Evolutionary conservation across 2,888 invertebrate genomes (phyloP).

Genomic region (Acanthosepion lycidas): DNA sequence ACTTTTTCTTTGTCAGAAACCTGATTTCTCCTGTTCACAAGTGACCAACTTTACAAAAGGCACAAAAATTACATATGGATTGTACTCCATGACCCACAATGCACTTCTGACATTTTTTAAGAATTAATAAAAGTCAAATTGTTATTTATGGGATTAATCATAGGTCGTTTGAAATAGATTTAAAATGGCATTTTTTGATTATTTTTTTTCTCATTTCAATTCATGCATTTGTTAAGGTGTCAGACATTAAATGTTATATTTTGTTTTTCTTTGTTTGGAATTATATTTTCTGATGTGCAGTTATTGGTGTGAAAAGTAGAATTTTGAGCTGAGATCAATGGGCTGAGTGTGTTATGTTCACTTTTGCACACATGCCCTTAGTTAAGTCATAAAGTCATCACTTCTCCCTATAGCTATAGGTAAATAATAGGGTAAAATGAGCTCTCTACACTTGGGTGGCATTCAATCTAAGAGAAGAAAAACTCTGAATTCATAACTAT

Average conservation of each 20-base stretch:
- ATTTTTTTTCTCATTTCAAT: neutral
- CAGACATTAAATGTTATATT: neutral
- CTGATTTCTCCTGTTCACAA: neutral
- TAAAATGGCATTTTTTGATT: too few species aligned
- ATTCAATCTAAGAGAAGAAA: too few species aligned
- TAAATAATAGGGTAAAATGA: too few species aligned
- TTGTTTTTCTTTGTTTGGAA: neutral
- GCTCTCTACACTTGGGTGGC: too few species aligned
- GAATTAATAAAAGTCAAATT: neutral
- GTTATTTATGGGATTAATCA: neutral
- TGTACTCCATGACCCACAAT: neutral
- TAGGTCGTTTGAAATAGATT: neutral
- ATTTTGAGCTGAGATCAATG: too few species aligned
- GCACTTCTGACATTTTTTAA: neutral
- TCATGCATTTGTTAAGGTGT: neutral
- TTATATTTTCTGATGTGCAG: too few species aligned
- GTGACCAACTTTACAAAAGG: neutral
- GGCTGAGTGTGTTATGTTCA: too few species aligned
- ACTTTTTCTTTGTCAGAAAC: neutral
- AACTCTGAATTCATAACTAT: too few species aligned
- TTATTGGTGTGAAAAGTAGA: too few species aligned
- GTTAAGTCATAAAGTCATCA: too few species aligned
- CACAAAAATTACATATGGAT: neutral
- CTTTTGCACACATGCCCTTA: too few species aligned
- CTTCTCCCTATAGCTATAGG: too few species aligned